A percentile compares a stretch with the other conserved stretches of the same genome.
Evolutionary conservation across 2,113 vertebrate genomes (phyloP).

Genomic region (Hydrolagus affinis): DNA sequence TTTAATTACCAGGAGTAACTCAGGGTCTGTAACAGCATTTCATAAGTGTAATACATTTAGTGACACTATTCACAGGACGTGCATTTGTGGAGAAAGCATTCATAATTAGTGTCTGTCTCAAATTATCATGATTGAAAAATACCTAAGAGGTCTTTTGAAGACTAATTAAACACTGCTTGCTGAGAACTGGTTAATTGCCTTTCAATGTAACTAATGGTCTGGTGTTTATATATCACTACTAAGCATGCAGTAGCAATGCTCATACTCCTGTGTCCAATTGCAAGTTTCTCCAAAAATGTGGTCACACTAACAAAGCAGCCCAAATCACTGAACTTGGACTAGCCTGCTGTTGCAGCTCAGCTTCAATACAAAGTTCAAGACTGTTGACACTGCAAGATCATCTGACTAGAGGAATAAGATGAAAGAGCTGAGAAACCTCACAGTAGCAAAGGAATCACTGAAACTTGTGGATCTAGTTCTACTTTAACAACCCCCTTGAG

Average conservation of each 20-base stretch:
- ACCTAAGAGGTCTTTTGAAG: neutral
- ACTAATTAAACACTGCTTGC: neutral
- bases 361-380: neutral
- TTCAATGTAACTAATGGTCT: neutral
- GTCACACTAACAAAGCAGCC: neutral
- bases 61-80: neutral
- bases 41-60: no score
- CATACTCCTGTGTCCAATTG: neutral
- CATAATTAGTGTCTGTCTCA: neutral
- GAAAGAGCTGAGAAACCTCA: slow-evolving; percentile 23
- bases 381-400: neutral
- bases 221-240: neutral
- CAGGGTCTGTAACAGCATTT: no score
- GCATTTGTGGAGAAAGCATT: neutral
- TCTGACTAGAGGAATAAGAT: slow-evolving; percentile 1
- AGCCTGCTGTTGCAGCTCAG: neutral
- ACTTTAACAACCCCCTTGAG: neutral
- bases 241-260: neutral
- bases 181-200: neutral
- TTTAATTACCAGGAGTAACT: no score
- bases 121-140: neutral
- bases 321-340: neutral
- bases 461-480: neutral
- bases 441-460: neutral
- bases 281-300: neutral